Evolutionary conservation across 2,888 invertebrate species (phyloP), one percentile per base, ranked within the genome.

Genomic region (Lucinisca nassula): DNA sequence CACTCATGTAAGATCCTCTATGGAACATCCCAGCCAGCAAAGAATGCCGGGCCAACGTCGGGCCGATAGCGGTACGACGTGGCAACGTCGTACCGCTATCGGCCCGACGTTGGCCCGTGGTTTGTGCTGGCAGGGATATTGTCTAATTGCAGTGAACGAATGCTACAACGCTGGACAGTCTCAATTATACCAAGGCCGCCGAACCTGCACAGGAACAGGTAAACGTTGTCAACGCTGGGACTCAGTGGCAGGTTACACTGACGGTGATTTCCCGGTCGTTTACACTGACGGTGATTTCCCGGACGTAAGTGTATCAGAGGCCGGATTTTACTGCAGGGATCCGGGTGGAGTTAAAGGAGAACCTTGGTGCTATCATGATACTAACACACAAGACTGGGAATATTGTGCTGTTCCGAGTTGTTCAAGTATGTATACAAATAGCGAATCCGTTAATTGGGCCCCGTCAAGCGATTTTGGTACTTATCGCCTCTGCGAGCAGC

Each of bases 161-260:
- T 88, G 88, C 75, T 83, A 83, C 58, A 45, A 17, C 21, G 17
- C 38, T 0, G 70, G 79, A 1, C 32, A 32, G 37, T 88, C 88
- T 2, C n/a, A 45, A 6, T 24, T 32, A 30, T 90, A 87, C 67
- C 30, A 17, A 4, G 90, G 90, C 0, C 58, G 82, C 3, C 61
- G 85, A 10, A 76, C 73, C 27, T 85, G 79, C 70, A 84, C 90
- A 32, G 1, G 10, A 6, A 58, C 49, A 12, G 87, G 87, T 1
- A 38, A 45, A 32, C 61, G 38, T 14, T 90, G 90, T 58, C 87
- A 87, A 70, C 45, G 85, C n/a, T 90, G 90, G 90, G 84, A 79
- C 38, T 58, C 83, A 14, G 83, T 84, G 27, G 37, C 45, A 6
- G 12, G 27, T 17, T 77, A 45, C 55, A 80, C 76, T 10, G 27